A percentile compares a stretch with the other conserved stretches of the same genome.
phyloP scores from a whole-genome alignment of 2,113 vertebrate genomes.

The Sialia sialis region DNA sequence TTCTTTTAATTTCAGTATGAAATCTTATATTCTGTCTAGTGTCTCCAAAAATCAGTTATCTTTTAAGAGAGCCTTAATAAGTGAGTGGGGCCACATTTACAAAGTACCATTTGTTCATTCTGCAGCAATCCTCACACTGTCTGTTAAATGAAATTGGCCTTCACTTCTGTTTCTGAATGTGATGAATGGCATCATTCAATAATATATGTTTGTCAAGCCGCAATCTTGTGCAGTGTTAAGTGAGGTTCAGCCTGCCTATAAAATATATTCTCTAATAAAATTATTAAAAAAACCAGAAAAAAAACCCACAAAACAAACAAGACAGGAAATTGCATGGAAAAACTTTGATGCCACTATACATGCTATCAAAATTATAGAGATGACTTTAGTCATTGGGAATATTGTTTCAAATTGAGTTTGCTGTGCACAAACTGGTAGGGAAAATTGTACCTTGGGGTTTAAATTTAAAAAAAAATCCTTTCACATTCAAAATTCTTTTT shows the following conservation, averaged over 20 bases:
- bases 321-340: not conserved
- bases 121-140: constrained; percentile 54
- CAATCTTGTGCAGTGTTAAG: constrained; percentile 53
- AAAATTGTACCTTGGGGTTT: not conserved
- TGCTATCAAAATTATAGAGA: not conserved
- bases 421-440: not conserved
- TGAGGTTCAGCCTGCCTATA: constrained; percentile 35
- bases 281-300: not conserved
- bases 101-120: constrained; percentile 49
- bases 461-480: not conserved
- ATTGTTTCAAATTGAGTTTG: not conserved
- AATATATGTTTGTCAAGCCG: constrained; percentile 60
- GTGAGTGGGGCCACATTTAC: constrained; percentile 15
- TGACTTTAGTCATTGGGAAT: not conserved
- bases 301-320: not conserved
- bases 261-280: constrained; percentile 25
- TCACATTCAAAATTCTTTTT: not conserved
- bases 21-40: not conserved
- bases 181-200: constrained; percentile 67
- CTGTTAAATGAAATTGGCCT: constrained; percentile 64
- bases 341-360: not conserved
- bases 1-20: not conserved
- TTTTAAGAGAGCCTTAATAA: constrained; percentile 20
- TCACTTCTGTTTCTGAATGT: constrained; percentile 63
- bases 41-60: not conserved